phyloP scores from a whole-genome alignment of 2,888 invertebrate species.

The Tethea ocularis region DNA sequence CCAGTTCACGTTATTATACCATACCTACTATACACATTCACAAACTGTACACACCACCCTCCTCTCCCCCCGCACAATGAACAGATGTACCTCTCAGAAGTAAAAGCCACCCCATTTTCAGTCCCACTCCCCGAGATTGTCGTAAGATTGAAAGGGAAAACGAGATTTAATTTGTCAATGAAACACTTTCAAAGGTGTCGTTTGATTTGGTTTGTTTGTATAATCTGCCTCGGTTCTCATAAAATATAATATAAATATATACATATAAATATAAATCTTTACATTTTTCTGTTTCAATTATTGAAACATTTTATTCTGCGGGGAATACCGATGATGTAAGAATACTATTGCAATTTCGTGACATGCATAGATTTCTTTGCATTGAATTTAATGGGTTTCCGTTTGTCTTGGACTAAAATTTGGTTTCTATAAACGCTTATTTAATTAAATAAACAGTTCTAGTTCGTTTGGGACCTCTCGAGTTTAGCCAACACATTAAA shows the following conservation, averaged over 20 bases:
- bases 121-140: conserved; percentile 37
- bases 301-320: not conserved
- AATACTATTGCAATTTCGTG: not conserved
- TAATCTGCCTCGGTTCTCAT: conserved; percentile 30
- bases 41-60: conserved; percentile 48
- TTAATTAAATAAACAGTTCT: not conserved
- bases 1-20: conserved; percentile 43
- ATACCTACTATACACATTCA: conserved; percentile 49
- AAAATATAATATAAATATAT: conserved; percentile 25
- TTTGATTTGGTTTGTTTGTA: conserved; percentile 35
- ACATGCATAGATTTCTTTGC: not conserved
- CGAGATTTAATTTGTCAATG: conserved; percentile 46
- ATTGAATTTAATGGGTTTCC: too few relatives aligned
- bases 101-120: conserved; percentile 42
- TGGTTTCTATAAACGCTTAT: not conserved
- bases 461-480: not conserved
- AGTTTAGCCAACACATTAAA: not conserved
- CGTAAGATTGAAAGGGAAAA: conserved; percentile 45
- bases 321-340: not conserved
- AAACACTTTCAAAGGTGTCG: conserved; percentile 37
- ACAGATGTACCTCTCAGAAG: conserved; percentile 32
- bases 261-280: too few relatives aligned
- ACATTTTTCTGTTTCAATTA: conserved; percentile 1
- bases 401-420: not conserved
- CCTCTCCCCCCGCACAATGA: conserved; percentile 35